Percentiles rank a stretch among this genome's conserved stretches.
Conservation (phyloP, 2,888 invertebrate genomes). For the Hipparchia sbordonii region DNA sequence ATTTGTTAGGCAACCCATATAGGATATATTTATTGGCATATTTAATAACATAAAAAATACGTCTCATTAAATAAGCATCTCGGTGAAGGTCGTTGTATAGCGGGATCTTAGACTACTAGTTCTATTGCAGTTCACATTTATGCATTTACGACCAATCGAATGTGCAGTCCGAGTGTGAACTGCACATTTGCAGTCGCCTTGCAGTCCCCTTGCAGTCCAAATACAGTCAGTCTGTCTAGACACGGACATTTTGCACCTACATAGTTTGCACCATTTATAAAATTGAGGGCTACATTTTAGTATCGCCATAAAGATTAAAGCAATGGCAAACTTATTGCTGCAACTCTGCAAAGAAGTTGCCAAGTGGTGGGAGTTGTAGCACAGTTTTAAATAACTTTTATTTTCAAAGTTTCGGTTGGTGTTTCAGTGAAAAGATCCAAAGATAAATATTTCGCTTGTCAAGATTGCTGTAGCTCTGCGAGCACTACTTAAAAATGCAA, state of each 20-base stretch:
- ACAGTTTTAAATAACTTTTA: slow-evolving; percentile 10
- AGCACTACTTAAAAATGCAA: neutral
- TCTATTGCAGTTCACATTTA: too few species aligned
- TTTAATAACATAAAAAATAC: too few species aligned
- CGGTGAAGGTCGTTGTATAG: too few species aligned
- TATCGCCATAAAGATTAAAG: slow-evolving; percentile 12
- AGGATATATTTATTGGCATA: too few species aligned
- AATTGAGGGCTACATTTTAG: slow-evolving; percentile 9
- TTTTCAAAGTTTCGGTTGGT: slow-evolving; percentile 10
- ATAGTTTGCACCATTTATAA: slow-evolving; percentile 2
- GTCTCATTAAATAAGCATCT: too few species aligned
- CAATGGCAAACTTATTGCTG: slow-evolving; percentile 21
- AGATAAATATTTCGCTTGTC: slow-evolving; percentile 26
- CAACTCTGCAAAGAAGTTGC: slow-evolving; percentile 25
- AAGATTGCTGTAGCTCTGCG: slow-evolving; percentile 5
- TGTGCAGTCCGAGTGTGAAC: too few species aligned
- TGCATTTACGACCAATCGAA: too few species aligned
- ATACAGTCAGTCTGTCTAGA: too few species aligned
- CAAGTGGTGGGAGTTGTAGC: slow-evolving; percentile 1
- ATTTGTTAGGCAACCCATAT: too few species aligned
- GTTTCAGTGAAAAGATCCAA: slow-evolving; percentile 7
- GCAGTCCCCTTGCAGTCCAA: too few species aligned
- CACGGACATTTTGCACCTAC: neutral
- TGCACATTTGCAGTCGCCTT: too few species aligned
- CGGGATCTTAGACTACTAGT: too few species aligned